A percentile compares a stretch with the other conserved stretches of the same genome.
phyloP scores from a whole-genome alignment of 2,888 invertebrate genomes.

The Leptopterna dolabrata region DNA sequence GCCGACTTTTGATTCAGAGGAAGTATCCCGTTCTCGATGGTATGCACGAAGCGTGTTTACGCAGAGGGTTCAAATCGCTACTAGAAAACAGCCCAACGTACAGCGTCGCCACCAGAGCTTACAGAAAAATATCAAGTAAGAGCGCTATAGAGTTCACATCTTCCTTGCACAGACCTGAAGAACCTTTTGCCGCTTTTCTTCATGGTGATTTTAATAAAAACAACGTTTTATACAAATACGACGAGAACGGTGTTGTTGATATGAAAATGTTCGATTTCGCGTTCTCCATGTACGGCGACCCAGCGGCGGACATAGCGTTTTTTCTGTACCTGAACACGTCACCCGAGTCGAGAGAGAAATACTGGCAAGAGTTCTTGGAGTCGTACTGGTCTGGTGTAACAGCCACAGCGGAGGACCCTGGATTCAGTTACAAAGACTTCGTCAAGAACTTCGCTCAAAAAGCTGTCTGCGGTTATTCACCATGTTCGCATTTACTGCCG shows the following conservation, averaged over 20 bases:
- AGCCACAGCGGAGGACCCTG: not conserved
- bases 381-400: conserved; percentile 62
- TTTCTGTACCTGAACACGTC: conserved; percentile 66
- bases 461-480: conserved; percentile 56
- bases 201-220: conserved; percentile 68
- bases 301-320: conserved; percentile 66
- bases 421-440: conserved; percentile 53
- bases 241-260: conserved; percentile 62
- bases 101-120: not conserved
- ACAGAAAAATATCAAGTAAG: conserved; percentile 12
- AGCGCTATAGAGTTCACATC: not conserved
- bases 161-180: conserved; percentile 41
- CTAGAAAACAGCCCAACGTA: conserved; percentile 57
- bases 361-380: conserved; percentile 63
- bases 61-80: not conserved
- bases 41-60: not conserved
- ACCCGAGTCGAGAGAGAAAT: conserved; percentile 62
- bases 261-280: conserved; percentile 66
- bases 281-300: conserved; percentile 65
- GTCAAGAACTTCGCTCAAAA: conserved; percentile 46
- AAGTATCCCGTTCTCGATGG: not conserved
- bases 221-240: conserved; percentile 67
- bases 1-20: not conserved
- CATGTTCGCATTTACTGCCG: conserved; percentile 57
- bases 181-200: conserved; percentile 64